A percentile compares a stretch with the other conserved stretches of the same genome.
phyloP scores from a whole-genome alignment of 2,888 invertebrate genomes.

The Rhogogaster chlorosoma region DNA sequence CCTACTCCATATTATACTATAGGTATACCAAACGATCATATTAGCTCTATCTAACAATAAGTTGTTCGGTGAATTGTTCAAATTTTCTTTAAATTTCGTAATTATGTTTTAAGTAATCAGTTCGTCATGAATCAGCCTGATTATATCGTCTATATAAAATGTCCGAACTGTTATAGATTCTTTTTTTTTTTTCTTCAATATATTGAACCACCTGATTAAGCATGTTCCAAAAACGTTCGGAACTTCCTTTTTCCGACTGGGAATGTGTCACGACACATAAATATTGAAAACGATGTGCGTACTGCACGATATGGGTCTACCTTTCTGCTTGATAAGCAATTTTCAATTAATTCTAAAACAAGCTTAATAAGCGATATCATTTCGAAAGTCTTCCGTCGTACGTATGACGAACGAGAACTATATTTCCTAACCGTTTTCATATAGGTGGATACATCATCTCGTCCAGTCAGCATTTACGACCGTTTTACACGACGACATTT shows the following conservation, averaged over 20 bases:
- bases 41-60: neutral
- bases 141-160: neutral
- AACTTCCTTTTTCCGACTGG: neutral
- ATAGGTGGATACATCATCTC: neutral
- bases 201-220: too few species aligned
- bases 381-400: neutral
- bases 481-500: constrained; percentile 12
- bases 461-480: constrained; percentile 15
- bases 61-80: neutral
- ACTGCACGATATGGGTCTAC: neutral
- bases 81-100: neutral
- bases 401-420: neutral
- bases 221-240: neutral
- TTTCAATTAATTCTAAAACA: neutral
- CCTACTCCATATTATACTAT: neutral
- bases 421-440: neutral
- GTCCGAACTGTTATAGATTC: neutral
- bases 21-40: neutral
- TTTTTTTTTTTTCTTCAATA: neutral
- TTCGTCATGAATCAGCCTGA: neutral
- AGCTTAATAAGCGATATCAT: constrained; percentile 17
- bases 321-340: neutral
- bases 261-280: neutral
- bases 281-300: neutral
- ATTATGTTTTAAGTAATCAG: neutral